Evolutionary conservation across 2,113 vertebrate species (phyloP), one percentile per base, ranked within the genome.

Genomic region (Pterocles burchelli): DNA sequence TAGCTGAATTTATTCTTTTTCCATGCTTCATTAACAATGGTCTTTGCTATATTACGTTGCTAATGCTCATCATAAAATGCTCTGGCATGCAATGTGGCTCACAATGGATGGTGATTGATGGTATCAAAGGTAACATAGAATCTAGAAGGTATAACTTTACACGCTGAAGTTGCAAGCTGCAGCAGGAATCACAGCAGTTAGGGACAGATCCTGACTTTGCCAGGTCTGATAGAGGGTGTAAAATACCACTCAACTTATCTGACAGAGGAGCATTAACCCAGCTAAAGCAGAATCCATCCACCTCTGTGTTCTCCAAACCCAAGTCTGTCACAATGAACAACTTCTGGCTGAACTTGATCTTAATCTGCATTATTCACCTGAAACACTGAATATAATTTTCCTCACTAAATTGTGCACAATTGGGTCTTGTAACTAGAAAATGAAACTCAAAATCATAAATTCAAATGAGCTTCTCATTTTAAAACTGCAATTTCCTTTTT

Each of bases 1-100:
- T 98, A 98, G 97, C 95, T 95, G 97, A 97, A 98, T 98, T 98
- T 98, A 98, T 98, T 97, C 96, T 96, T 98, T 97, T 97, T 97
- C 96, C 95, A 97, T 19, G 95, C 97, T 98, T 98, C 98, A 98
- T 98, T 98, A 98, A 97, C 97, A 98, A 97, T 97, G 97, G 93
- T 97, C 97, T 98, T 98, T 97, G 97, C 97, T 97, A 92, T 97
- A 97, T 91, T 95, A 94, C 89, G 0, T 95, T 15, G 4, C 94
- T 98, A 98, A 98, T 97, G 97, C 97, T 97, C 88, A 85, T 97
- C 97, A 97, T 98, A 98, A 98, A 98, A 96, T 1, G 95, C 91
- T 98, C 97, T 97, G 86, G 95, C 96, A 84, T 97, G 97, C 97
- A 94, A 82, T 85, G 94, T 86, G 93, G 94, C 94, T 97, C 95